Evolutionary conservation across 2,888 invertebrate species (phyloP).

Genomic region (Timandra comae): DNA sequence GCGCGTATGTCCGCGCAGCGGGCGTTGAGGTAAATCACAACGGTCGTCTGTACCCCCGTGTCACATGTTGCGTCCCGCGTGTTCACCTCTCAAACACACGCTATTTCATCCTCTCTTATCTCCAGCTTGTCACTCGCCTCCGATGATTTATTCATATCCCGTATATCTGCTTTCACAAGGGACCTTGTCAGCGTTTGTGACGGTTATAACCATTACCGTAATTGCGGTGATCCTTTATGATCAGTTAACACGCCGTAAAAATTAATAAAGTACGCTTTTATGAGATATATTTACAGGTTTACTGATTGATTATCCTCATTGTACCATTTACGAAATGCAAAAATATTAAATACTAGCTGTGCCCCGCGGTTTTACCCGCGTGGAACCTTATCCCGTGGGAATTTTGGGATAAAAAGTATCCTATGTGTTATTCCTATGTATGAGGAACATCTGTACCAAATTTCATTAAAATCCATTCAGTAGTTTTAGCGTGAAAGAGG

Average conservation of each 20-base stretch:
- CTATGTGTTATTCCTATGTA: no score
- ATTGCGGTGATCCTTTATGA: slow-evolving; percentile 25
- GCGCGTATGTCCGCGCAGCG: slow-evolving; percentile 31
- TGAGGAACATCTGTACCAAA: no score
- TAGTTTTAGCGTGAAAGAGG: no score
- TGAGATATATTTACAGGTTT: slow-evolving; percentile 12
- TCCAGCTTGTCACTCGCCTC: slow-evolving; percentile 41
- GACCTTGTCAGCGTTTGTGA: slow-evolving; percentile 49
- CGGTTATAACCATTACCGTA: slow-evolving; percentile 45
- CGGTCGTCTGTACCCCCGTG: slow-evolving; percentile 38
- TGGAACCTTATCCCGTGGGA: no score
- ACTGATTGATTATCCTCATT: no score
- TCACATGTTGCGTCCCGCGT: slow-evolving; percentile 44
- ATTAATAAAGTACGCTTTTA: slow-evolving; percentile 20
- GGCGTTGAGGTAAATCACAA: slow-evolving; percentile 33
- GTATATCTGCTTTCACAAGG: slow-evolving; percentile 51
- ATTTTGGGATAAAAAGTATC: no score
- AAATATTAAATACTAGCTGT: no score
- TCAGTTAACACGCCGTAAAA: slow-evolving; percentile 23
- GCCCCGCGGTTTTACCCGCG: no score
- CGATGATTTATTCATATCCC: slow-evolving; percentile 60
- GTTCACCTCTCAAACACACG: slow-evolving; percentile 45
- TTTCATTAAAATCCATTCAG: no score
- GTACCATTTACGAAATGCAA: no score
- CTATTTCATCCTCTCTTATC: slow-evolving; percentile 62